Base-by-base conservation (phyloP, 1,140 invertebrate genomes). In the Heliconius eleuchia region DNA sequence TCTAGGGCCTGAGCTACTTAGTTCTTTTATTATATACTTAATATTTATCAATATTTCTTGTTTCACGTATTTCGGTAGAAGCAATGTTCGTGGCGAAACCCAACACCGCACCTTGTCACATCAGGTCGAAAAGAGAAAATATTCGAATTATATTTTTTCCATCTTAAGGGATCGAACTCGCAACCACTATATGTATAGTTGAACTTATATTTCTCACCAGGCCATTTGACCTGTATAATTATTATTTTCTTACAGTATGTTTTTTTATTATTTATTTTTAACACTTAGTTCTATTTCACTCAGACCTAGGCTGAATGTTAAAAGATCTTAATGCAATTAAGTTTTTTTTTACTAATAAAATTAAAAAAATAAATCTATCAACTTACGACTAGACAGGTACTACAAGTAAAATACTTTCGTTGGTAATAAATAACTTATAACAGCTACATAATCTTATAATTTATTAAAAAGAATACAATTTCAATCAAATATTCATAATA, bases 351-450 rank as follows among this genome's bases (percentile, higher is more conserved):
- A 7, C 8, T 76, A 80, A n/a, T 23, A 76, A 80, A 80, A 76
- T 76, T 3, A 73, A 72, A 73, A 66, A 78, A 80, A 50, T 37
- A 73, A 77, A 78, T 79, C 18, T 80, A 84, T 86, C 37, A 83
- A 55, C 89, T 92, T 92, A 92, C 82, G 88, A 92, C 92, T 93
- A 93, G 89, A 91, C 90, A 92, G 90, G 90, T 91, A 91, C 90
- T 90, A 86, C 88, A 92, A 87, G 91, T 84, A 83, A 85, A 94
- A 94, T 94, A 94, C 91, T 94, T 89, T 89, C 84, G 83, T 83
- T 83, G 83, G 83, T 82, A 79, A 80, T 71, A 73, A 79, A 79
- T 77, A 80, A 79, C 79, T 76, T 80, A 76, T 27, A n/a, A 66
- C 30, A 30, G 60, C 60, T 66, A 66, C 27, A 27, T 66, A 30